Base-by-base conservation (phyloP, 2,797 vertebrate species). In the Parauchenoglanis punctatus region DNA sequence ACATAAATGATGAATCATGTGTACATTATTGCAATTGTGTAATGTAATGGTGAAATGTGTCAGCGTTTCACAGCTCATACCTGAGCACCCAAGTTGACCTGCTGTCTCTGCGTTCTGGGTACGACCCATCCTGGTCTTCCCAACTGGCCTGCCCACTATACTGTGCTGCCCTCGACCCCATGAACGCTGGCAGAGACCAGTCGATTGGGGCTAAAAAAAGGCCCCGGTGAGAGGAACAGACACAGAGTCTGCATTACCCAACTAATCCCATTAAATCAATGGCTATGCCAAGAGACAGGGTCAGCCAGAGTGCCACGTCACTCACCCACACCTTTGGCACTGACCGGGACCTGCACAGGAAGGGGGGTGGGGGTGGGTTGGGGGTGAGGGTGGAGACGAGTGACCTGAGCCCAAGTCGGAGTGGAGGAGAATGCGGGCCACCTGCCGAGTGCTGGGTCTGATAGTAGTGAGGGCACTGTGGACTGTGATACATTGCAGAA, bases 231-330 rank as follows among this genome's bases (percentile, higher is more conserved):
- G 90, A 90, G 93, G 93, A 95, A 96, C 95, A 95, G 95, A 96
- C 94, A 96, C 92, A 95, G 92, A 95, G 95, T 95, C 95, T 94
- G 95, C 94, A 95, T 96, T 95, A 96, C 94, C 94, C 93, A 76
- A 93, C 92, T 96, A 96, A 96, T 96, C 96, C 96, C 95, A 96
- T 96, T 96, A 96, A 95, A 94, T 94, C 94, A 93, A 91, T 90
- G 88, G 93, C 88, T 93, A 91, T 95, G 95, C 96, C 95, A 96
- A 94, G 92, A 92, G 91, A 91, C 91, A 92, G 94, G 96, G 95
- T 96, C 96, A 96, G 95, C 95, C 95, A 96, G 95, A 96, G 95
- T 96, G 94, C 94, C 95, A 96, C 95, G 93, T 95, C 95, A 95
- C 94, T 96, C 96, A 96, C 81, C 75, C 87, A 93, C 88, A 96